phyloP scores from a whole-genome alignment of 2,888 invertebrate genomes.

The Micropterix aruncella region DNA sequence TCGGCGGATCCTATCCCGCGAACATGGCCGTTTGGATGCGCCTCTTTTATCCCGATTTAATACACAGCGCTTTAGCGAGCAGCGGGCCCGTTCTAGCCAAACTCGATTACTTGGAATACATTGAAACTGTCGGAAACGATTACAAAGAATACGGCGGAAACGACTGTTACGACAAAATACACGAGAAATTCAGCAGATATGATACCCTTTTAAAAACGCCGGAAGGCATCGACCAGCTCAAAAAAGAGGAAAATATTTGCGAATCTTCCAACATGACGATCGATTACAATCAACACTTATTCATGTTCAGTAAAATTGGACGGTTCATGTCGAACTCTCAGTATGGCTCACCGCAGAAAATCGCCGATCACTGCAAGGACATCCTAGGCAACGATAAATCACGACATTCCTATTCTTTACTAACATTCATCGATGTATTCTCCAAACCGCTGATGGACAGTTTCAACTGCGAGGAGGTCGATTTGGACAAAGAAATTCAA shows the following conservation, averaged over 20 bases:
- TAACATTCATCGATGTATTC: not conserved
- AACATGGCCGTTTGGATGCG: conserved; percentile 32
- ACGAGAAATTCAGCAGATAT: conserved; percentile 20
- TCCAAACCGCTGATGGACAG: conserved; percentile 15
- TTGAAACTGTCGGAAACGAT: conserved; percentile 26
- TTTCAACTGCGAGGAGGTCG: conserved; percentile 19
- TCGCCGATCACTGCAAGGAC: conserved; percentile 19
- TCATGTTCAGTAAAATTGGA: conserved; percentile 20
- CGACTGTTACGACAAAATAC: conserved; percentile 20
- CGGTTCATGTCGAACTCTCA: conserved; percentile 22
- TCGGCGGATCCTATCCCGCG: conserved; percentile 31
- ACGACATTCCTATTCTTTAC: not conserved
- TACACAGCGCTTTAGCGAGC: conserved; percentile 29
- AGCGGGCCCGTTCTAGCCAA: conserved; percentile 30
- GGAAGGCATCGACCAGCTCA: conserved; percentile 21
- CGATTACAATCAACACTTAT: conserved; percentile 23
- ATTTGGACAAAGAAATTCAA: conserved; percentile 20
- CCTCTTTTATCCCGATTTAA: conserved; percentile 27
- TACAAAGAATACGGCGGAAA: conserved; percentile 23
- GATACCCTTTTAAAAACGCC: conserved; percentile 19
- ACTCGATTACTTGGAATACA: conserved; percentile 19
- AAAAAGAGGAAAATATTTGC: conserved; percentile 26
- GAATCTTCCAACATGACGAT: conserved; percentile 20
- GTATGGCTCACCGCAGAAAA: conserved; percentile 20
- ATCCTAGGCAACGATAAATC: not conserved